Evolutionary conservation across 2,113 vertebrate genomes (phyloP), one percentile per base, ranked within the genome.

Genomic region (Gobio gobio): DNA sequence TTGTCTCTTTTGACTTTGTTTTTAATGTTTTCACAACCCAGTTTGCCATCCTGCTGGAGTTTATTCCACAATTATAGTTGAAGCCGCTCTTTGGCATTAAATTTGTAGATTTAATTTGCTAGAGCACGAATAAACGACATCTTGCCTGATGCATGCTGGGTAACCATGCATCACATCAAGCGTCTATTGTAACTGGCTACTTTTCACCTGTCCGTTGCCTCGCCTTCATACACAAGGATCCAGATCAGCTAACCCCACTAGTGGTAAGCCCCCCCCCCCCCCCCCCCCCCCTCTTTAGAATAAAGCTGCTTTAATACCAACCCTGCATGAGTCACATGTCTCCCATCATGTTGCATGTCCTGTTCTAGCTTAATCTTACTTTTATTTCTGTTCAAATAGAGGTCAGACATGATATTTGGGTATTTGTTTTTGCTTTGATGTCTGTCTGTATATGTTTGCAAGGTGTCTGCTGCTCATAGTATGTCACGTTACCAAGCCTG

Each of bases 201-300:
- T 94, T 95, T 95, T 96, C 95, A 95, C 96, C 95, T 97, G 95
- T 98, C 95, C 94, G 94, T 95, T 95, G 92, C 92, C 94, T 95
- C 94, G 96, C 97, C 95, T 92, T 94, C 96, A 95, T 95, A 95
- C 92, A 93, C 94, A 97, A 99, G 98, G 98, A 99, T 99, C 98
- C 96, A 98, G 98, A 97, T 99, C 98, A 94, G 98, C 98, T 95
- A 99, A 99, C 95, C 97, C 97, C 94, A 97, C 97, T 95, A 97
- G 97, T 96, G 98, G 98, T 99, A 99, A 99, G 97, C 45, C 90
- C 94, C 94, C 92, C 88, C 92, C 94, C 92, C 88, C 92, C 91
- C 94, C 94, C 92, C 88, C 93, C n/a, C n/a, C 94, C 92, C 88
- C 93, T 91, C 94, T 94, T 90, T 92, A 89, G 84, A 73, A 86